Base-by-base conservation (phyloP, 30 jellyfish, hydroid and myxozoan species). In the Pelagia noctiluca region DNA sequence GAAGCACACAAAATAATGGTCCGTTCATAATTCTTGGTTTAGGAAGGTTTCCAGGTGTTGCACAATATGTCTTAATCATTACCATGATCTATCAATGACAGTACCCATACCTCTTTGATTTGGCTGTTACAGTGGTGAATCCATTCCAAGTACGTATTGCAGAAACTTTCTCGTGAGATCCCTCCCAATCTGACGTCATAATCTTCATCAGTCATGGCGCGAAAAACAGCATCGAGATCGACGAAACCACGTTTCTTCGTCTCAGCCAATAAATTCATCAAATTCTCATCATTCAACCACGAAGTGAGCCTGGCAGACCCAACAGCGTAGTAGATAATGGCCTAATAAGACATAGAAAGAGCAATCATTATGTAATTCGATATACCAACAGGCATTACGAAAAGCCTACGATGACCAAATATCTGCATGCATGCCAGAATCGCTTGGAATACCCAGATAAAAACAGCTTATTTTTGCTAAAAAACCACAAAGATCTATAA, bases 191-290 rank as follows among this genome's bases (percentile, higher is more conserved):
- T 68, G 36, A 88, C 79, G 81, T 91, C 98, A 83, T 91, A 91
- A 38, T 91, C 98, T 49, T 85, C 94, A 65, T 91, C 98, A 0
- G 96, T 91, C 82, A 91, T 90, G 22, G 98, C 97, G 37, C 98
- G 98, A 53, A 91, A 91, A 4, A 82, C 88, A 1, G 96, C 87
- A 79, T 91, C 98, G 1, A 81, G 87, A 76, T 91, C 98, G 48
- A 91, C 96, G 54, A 91, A 91, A 49, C 69, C 68, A 30, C 50
- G 57, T 48, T 63, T 86, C 49, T 67, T 86, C 13, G 83, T 75
- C 46, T 91, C 98, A 28, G 92, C 69, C 29, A 91, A 83, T 12
- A 82, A 89, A 18, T 37, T 88, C 98, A 91, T 91, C 57, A 91
- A 50, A 25, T 83, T 25, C 29, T 66, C 91, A 50, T 91, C 98